Conservation (phyloP, 2,888 invertebrate species). For the Agrochola macilenta region DNA sequence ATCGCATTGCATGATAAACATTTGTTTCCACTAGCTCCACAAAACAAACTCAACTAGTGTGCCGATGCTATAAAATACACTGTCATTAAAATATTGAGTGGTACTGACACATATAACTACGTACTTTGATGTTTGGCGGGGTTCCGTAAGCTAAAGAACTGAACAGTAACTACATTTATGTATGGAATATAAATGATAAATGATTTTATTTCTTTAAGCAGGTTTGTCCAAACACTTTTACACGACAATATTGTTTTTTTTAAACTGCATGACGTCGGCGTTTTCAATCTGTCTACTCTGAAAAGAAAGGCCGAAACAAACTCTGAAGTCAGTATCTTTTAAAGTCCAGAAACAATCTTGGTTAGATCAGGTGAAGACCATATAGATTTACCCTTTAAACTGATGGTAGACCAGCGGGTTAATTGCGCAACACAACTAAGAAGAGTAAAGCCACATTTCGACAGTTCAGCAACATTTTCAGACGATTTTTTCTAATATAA, state of each 20-base stretch:
- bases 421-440: background rate
- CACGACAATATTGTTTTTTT: no score
- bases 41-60: conserved; percentile 26
- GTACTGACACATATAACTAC: background rate
- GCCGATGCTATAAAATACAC: conserved; percentile 24
- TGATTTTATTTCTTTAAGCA: no score
- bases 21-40: conserved; percentile 14
- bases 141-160: background rate
- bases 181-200: background rate
- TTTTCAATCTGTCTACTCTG: no score
- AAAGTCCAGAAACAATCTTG: no score
- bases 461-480: background rate
- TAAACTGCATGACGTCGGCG: no score
- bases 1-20: conserved; percentile 8
- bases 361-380: no score
- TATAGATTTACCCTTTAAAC: background rate
- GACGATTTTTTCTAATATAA: background rate
- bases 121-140: background rate
- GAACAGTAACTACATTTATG: background rate
- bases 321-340: no score
- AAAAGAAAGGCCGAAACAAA: no score
- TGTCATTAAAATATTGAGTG: conserved; percentile 49
- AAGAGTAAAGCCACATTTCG: background rate
- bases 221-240: no score
- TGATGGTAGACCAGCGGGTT: background rate